Percentiles rank a stretch among this genome's conserved stretches.
phyloP scores from a whole-genome alignment of 2,888 invertebrate species.

The Hydriomena furcata region DNA sequence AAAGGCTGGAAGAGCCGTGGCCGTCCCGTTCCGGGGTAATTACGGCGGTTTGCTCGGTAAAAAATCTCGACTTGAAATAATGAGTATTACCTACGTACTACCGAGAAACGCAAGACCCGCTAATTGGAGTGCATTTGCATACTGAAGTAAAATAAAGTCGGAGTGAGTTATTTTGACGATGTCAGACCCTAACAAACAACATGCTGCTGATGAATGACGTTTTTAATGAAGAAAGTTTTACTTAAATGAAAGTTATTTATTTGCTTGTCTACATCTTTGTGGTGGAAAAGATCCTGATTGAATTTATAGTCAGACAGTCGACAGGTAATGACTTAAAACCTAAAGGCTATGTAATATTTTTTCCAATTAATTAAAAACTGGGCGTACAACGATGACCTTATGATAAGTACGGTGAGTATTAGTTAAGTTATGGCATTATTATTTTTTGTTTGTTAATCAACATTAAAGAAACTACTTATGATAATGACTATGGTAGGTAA shows the following conservation, averaged over 20 bases:
- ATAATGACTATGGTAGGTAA: no score
- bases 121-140: slow-evolving; percentile 81
- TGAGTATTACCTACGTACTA: slow-evolving; percentile 71
- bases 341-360: no score
- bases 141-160: slow-evolving; percentile 71
- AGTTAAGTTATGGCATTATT: no score
- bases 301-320: no score
- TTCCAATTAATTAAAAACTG: no score
- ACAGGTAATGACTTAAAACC: no score
- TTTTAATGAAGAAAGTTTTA: slow-evolving; percentile 27
- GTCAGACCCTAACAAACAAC: slow-evolving; percentile 58
- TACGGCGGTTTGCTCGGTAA: slow-evolving; percentile 60
- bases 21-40: slow-evolving; percentile 72
- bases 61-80: slow-evolving; percentile 75
- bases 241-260: slow-evolving; percentile 20
- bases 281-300: slow-evolving; percentile 1
- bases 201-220: slow-evolving; percentile 43
- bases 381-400: no score
- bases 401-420: no score
- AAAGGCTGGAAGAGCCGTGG: slow-evolving; percentile 64
- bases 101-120: slow-evolving; percentile 71
- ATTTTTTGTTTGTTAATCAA: no score
- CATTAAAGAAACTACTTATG: no score
- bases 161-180: slow-evolving; percentile 73
- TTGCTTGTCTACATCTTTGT: slow-evolving; percentile 7